These are phyloP conservation scores for Brachypodius melanocephalos DNA, from an alignment of 2,113 vertebrate genomes.

Conservation along the genomic window DNA sequence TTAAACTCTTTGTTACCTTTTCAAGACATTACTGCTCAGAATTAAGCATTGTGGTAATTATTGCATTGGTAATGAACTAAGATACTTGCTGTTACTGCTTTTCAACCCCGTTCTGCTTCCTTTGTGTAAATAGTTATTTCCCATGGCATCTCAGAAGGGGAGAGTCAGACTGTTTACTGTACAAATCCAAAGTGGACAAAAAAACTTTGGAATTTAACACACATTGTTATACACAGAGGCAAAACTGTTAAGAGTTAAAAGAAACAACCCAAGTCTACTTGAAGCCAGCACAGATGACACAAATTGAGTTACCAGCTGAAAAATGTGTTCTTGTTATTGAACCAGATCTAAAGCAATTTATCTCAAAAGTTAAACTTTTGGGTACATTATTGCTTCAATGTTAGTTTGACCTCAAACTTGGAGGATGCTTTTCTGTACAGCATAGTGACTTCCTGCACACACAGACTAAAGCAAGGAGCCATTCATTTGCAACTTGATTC, in stretches of 20 bases:
- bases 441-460: background rate
- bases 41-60: conserved; percentile 37
- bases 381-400: background rate
- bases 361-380: background rate
- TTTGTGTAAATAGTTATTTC: background rate
- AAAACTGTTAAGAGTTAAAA: conserved; percentile 13
- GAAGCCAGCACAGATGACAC: conserved; percentile 8
- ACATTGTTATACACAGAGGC: background rate
- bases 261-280: background rate
- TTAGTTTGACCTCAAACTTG: background rate
- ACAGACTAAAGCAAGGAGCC: background rate
- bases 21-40: conserved; percentile 14
- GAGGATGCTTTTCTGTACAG: background rate
- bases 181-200: conserved; percentile 24
- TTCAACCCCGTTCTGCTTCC: conserved; percentile 5
- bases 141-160: background rate
- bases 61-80: conserved; percentile 9
- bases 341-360: background rate
- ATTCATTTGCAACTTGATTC: background rate
- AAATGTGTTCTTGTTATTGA: background rate
- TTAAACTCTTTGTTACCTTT: conserved; percentile 27
- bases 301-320: conserved; percentile 28
- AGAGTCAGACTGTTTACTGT: background rate
- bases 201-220: background rate
- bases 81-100: conserved; percentile 22